Percentiles rank a stretch among this genome's conserved stretches.
These are phyloP conservation scores for Synergus gifuensis DNA, from an alignment of 2,888 invertebrate species.

Conservation along the genomic window DNA sequence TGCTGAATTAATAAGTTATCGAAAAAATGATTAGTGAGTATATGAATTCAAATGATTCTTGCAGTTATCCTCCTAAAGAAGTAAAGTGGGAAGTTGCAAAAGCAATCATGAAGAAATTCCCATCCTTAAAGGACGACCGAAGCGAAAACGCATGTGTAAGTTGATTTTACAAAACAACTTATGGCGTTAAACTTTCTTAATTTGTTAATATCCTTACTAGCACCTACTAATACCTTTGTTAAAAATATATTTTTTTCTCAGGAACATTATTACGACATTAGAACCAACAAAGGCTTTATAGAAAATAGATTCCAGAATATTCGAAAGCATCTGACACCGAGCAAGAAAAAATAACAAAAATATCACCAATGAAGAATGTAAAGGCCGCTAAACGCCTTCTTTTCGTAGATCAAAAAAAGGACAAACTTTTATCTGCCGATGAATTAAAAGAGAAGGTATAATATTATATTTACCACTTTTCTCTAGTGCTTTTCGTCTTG, in stretches of 20 bases:
- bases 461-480: not conserved
- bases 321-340: not conserved
- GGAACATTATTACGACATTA: conserved; percentile 22
- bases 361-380: not conserved
- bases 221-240: not conserved
- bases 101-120: conserved; percentile 48
- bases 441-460: not conserved
- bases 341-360: conserved; percentile 5
- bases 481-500: not conserved
- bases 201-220: not conserved
- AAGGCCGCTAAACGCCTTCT: not conserved
- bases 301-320: conserved; percentile 9
- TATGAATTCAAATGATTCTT: not conserved
- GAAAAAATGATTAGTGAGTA: conserved; percentile 7
- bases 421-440: not conserved
- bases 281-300: not conserved
- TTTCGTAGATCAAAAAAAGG: not conserved
- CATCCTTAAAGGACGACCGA: conserved; percentile 42
- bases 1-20: conserved; percentile 27
- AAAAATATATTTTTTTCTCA: not conserved
- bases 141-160: conserved; percentile 45
- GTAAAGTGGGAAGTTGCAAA: conserved; percentile 50
- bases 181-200: not conserved
- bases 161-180: conserved; percentile 32
- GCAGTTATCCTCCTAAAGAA: conserved; percentile 47